Base-by-base conservation (phyloP, 2,113 vertebrate species). In the Laticauda laticaudata region DNA sequence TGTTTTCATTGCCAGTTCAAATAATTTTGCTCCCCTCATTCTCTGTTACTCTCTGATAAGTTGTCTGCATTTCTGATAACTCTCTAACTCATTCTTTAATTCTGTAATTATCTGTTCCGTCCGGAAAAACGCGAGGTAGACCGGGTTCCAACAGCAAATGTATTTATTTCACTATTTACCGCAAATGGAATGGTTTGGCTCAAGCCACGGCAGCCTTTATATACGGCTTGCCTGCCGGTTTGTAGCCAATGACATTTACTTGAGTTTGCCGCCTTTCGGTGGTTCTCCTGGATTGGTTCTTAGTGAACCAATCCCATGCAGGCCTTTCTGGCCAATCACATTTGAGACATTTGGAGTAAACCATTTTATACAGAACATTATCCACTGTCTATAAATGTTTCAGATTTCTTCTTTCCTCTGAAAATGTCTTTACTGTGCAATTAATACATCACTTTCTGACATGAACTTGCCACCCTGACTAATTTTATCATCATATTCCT, bases 401-500 rank as follows among this genome's bases (percentile, higher is more conserved):
- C 56, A 87, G 24, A 69, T 90, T 48, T 90, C 55, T 61, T 61
- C 53, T 92, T 86, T 39, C 87, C 48, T 92, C n/a, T 88, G 34
- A 93, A 39, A 89, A 85, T 91, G n/a, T 45, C 81, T 89, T 94
- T 91, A n/a, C 23, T 55, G 6, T 64, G 39, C 86, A 91, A 90
- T 92, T 94, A 91, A 91, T 55, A 21, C 34, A 92, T 91, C 92
- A 93, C 75, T 91, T 94, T 26, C 48, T 90, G 56, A 91, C 75
- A 90, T 91, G 85, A 90, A 26, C 59, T 64, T 56, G 45, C 18
- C 86, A 86, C 45, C 34, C 55, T 91, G 86, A 59, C 89, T 91
- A 92, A 92, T 94, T 92, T 91, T 87, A 61, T 92, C 91, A 92
- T 87, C 93, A 92, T 91, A 90, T 92, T 92, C 61, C 53, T 87